Evolutionary conservation across 2,888 invertebrate species (phyloP).

Genomic region (Oscheius sp.): DNA sequence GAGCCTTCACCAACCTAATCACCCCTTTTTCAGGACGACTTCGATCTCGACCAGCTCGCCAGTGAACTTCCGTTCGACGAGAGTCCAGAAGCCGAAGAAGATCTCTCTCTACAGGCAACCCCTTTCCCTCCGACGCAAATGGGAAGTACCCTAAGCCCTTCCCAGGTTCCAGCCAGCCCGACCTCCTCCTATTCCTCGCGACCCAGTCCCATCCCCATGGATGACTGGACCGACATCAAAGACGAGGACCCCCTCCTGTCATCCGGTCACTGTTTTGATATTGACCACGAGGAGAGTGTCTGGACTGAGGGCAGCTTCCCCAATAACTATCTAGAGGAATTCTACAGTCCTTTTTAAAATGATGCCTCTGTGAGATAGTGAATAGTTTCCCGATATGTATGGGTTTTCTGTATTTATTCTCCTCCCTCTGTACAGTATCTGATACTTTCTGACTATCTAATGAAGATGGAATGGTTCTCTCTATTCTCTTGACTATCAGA

Average conservation of each 20-base stretch:
- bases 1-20: background rate
- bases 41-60: slow-evolving; percentile 46
- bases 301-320: background rate
- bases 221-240: slow-evolving; percentile 29
- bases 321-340: slow-evolving; percentile 32
- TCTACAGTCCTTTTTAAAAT: slow-evolving; percentile 31
- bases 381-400: background rate
- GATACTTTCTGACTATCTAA: too few relatives aligned
- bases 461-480: background rate
- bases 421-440: too few relatives aligned
- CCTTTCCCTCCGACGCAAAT: slow-evolving; percentile 18
- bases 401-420: background rate
- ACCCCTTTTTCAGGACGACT: slow-evolving; percentile 40
- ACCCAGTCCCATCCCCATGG: slow-evolving; percentile 26
- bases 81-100: slow-evolving; percentile 9
- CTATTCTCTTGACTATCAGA: too few relatives aligned
- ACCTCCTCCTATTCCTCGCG: slow-evolving; percentile 26
- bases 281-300: slow-evolving; percentile 28
- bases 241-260: slow-evolving; percentile 35
- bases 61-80: slow-evolving; percentile 36
- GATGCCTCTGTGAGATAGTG: too few relatives aligned
- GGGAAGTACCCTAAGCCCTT: slow-evolving; percentile 24
- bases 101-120: slow-evolving; percentile 7
- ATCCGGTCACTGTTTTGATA: background rate
- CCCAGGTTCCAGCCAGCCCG: slow-evolving; percentile 29